phyloP scores from a whole-genome alignment of 2,113 vertebrate species.

The Odocoileus virginianus region DNA sequence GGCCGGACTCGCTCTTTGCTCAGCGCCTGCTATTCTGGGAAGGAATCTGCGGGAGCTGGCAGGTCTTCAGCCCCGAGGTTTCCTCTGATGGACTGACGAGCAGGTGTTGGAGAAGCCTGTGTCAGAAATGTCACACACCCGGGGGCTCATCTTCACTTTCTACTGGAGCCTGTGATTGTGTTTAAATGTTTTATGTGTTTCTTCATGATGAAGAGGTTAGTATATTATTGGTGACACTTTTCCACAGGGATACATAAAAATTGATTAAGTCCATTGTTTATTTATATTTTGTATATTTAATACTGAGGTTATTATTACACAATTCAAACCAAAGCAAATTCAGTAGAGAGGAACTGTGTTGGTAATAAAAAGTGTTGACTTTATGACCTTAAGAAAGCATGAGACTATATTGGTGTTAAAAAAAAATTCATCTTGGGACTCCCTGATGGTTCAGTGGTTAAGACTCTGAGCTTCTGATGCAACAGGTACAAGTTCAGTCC shows the following conservation, averaged over 20 bases:
- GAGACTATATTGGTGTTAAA: not conserved
- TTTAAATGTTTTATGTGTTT: slow-evolving; percentile 39
- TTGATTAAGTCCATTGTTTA: not conserved
- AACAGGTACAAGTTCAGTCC: not conserved
- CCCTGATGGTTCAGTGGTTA: not conserved
- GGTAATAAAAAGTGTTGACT: not conserved
- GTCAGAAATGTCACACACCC: slow-evolving; percentile 74
- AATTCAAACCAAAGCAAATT: not conserved
- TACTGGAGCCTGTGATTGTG: not conserved
- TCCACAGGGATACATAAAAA: not conserved
- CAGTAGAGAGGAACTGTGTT: not conserved
- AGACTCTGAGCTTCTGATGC: not conserved
- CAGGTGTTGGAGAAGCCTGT: slow-evolving; percentile 76
- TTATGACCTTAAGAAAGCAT: not conserved
- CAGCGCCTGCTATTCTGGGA: slow-evolving; percentile 78
- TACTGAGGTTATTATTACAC: not conserved
- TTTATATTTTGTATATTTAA: not conserved
- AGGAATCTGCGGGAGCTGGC: slow-evolving; percentile 74
- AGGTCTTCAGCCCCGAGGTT: slow-evolving; percentile 61
- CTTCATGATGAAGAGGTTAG: not conserved
- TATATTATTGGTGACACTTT: not conserved
- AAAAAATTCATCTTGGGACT: not conserved
- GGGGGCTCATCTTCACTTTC: not conserved
- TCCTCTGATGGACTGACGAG: slow-evolving; percentile 70
- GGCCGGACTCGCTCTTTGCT: slow-evolving; percentile 48